Evolutionary conservation across 2,113 vertebrate genomes (phyloP).

Genomic region (Percina caprodes): DNA sequence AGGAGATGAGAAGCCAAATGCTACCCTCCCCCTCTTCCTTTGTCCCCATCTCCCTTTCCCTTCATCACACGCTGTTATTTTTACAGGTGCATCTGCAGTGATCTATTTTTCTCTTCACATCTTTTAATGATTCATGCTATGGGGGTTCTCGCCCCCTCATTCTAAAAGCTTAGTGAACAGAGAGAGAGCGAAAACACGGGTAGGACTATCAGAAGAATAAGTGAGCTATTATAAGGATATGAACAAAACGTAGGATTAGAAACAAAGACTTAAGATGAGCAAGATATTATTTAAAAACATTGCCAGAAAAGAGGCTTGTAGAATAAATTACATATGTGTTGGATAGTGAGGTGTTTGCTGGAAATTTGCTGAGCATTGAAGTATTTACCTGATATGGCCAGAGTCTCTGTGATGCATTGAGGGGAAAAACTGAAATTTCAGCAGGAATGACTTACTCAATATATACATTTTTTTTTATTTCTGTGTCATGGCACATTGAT

Average conservation of each 20-base stretch:
- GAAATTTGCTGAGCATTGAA: slow-evolving; percentile 36
- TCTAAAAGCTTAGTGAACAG: slow-evolving; percentile 67
- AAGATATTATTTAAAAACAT: slow-evolving; percentile 35
- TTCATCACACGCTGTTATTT: slow-evolving; percentile 63
- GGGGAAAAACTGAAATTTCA: slow-evolving; percentile 18
- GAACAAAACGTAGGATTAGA: slow-evolving; percentile 47
- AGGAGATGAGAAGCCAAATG: slow-evolving; percentile 32
- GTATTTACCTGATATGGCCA: slow-evolving; percentile 19
- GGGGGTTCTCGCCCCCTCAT: slow-evolving; percentile 73
- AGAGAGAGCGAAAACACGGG: slow-evolving; percentile 17
- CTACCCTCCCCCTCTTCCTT: slow-evolving; percentile 47
- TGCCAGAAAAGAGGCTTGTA: slow-evolving; percentile 14
- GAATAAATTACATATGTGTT: slow-evolving; percentile 22
- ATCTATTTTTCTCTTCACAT: slow-evolving; percentile 79
- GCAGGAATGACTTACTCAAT: slow-evolving; percentile 30
- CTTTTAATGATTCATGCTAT: slow-evolving; percentile 82
- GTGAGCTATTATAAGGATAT: slow-evolving; percentile 41
- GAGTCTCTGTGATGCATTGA: slow-evolving; percentile 28
- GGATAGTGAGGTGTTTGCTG: slow-evolving; percentile 20
- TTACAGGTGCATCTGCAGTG: slow-evolving; percentile 81
- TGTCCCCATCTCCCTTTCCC: slow-evolving; percentile 45
- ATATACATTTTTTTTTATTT: slow-evolving; percentile 23
- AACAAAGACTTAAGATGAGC: slow-evolving; percentile 39
- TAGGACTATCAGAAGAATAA: slow-evolving; percentile 56
- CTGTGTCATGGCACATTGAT: slow-evolving; percentile 10